Evolutionary conservation across 2,113 vertebrate species (phyloP).

Genomic region (Apodemus sylvaticus): DNA sequence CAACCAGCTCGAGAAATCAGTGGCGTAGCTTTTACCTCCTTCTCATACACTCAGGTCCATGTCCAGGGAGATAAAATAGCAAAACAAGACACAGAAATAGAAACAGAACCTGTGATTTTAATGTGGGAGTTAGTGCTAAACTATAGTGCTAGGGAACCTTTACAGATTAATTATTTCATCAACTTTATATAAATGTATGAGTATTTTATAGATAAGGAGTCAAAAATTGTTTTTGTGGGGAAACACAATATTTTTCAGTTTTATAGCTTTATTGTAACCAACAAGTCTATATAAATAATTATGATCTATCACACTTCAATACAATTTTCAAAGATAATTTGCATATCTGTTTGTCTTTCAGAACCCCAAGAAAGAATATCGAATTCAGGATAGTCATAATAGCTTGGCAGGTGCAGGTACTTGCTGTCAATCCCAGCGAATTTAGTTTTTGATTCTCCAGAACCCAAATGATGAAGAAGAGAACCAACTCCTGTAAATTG

Average conservation of each 20-base stretch:
- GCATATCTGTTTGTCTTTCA: not conserved
- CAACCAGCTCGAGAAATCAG: not conserved
- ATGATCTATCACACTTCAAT: not conserved
- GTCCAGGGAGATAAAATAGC: not conserved
- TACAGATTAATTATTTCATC: not conserved
- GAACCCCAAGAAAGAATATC: not conserved
- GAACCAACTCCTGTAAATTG: not conserved
- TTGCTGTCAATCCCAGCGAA: not conserved
- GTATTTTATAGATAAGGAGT: conserved; percentile 4
- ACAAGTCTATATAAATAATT: not conserved
- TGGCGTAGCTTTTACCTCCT: not conserved
- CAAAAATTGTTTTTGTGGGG: not conserved
- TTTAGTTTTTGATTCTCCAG: not conserved
- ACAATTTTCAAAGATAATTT: not conserved
- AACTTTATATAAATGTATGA: not conserved
- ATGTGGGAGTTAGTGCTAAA: not conserved
- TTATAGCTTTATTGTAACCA: not conserved
- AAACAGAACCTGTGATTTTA: not conserved
- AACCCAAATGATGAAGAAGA: not conserved
- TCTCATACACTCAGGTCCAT: not conserved
- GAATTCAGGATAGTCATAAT: not conserved
- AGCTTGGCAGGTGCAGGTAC: not conserved
- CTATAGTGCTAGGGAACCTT: not conserved
- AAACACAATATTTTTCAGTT: not conserved
- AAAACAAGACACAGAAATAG: not conserved